Conservation (phyloP, 2,888 invertebrate species). For the Timandra comae region DNA sequence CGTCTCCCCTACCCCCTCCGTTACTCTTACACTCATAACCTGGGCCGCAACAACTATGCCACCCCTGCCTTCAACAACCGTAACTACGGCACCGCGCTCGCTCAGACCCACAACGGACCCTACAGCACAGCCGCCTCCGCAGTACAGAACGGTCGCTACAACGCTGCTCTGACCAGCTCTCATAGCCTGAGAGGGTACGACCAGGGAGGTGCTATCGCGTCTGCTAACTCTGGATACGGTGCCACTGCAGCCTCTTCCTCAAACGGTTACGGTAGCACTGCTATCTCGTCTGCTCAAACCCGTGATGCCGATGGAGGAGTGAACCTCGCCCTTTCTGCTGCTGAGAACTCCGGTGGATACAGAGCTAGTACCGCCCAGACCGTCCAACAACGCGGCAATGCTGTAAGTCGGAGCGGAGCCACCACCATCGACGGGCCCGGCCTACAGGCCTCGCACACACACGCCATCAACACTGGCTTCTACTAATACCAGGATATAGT, state of each 20-base stretch:
- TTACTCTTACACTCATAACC: constrained; percentile 24
- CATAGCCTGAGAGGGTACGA: constrained; percentile 29
- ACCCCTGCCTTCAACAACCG: constrained; percentile 40
- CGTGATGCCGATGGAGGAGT: constrained; percentile 28
- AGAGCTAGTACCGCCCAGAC: constrained; percentile 49
- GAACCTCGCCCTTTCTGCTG: constrained; percentile 42
- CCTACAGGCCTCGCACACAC: constrained; percentile 48
- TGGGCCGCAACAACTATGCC: constrained; percentile 27
- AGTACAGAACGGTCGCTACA: constrained; percentile 34
- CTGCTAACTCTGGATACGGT: constrained; percentile 23
- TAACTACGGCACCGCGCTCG: constrained; percentile 42
- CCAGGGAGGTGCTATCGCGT: constrained; percentile 33
- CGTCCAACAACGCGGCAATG: constrained; percentile 38
- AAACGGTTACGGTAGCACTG: constrained; percentile 32
- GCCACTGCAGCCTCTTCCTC: constrained; percentile 19
- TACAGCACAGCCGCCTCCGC: constrained; percentile 42
- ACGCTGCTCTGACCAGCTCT: no score
- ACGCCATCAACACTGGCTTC: constrained; percentile 49
- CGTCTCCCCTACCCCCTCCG: constrained; percentile 16
- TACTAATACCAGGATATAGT: constrained; percentile 30
- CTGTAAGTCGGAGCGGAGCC: constrained; percentile 45
- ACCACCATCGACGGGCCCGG: constrained; percentile 49
- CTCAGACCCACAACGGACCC: constrained; percentile 37
- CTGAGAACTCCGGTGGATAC: constrained; percentile 41
- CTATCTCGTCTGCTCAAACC: constrained; percentile 43